Evolutionary conservation across 2,113 vertebrate genomes (phyloP).

Genomic region (Motacilla alba): DNA sequence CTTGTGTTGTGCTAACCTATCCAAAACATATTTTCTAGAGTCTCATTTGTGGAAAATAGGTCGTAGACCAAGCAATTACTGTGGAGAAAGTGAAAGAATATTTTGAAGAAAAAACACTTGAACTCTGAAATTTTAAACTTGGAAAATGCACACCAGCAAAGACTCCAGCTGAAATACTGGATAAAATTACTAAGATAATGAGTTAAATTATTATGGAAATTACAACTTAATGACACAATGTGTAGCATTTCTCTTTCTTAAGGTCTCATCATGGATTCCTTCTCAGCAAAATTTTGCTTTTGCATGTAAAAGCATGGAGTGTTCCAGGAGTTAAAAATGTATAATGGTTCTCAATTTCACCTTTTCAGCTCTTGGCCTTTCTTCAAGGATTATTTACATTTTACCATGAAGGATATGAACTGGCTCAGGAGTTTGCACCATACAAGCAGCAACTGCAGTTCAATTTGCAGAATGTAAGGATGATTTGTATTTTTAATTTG

Average conservation of each 20-base stretch:
- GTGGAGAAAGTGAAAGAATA: neutral
- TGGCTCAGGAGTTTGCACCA: slow-evolving; percentile 94
- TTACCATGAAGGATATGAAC: slow-evolving; percentile 98
- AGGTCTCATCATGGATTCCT: neutral
- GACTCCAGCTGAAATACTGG: neutral
- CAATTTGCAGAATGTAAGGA: slow-evolving; percentile 97
- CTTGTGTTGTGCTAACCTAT: neutral
- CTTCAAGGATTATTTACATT: slow-evolving; percentile 98
- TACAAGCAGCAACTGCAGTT: slow-evolving; percentile 98
- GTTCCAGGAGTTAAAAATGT: neutral
- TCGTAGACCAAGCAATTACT: neutral
- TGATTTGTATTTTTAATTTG: neutral
- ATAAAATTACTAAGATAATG: neutral
- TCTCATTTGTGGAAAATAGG: slow-evolving; percentile 28
- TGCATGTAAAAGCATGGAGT: neutral
- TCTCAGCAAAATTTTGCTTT: neutral
- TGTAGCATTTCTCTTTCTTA: neutral
- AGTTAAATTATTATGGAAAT: neutral
- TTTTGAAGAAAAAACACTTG: neutral
- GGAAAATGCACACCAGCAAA: neutral
- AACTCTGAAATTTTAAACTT: neutral
- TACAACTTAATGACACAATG: neutral
- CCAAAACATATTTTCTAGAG: slow-evolving; percentile 15
- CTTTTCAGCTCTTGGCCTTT: slow-evolving; percentile 92
- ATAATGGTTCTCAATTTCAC: slow-evolving; percentile 8